phyloP scores from a whole-genome alignment of 2,888 invertebrate genomes.

The Caenorhabditis becei region DNA sequence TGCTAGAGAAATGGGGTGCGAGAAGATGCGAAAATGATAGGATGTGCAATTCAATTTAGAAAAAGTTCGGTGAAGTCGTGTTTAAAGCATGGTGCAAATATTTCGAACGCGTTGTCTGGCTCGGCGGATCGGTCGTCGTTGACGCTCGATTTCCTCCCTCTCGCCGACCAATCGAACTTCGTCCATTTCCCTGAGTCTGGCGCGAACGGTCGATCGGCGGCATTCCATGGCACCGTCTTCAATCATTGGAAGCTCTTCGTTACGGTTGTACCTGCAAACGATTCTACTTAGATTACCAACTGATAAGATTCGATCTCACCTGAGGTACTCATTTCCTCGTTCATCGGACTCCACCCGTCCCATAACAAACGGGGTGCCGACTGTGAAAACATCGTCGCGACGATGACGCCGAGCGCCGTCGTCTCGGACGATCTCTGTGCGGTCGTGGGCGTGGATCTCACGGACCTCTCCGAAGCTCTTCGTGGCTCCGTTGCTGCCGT shows the following conservation, averaged over 20 bases:
- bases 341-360: conserved; percentile 66
- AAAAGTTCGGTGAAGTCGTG: conserved; percentile 19
- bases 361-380: conserved; percentile 68
- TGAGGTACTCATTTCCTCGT: conserved; percentile 66
- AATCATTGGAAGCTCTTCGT: conserved; percentile 72
- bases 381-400: conserved; percentile 65
- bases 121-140: conserved; percentile 71
- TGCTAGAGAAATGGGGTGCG: background rate
- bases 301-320: too few species aligned
- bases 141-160: conserved; percentile 65
- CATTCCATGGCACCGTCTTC: conserved; percentile 73
- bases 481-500: conserved; percentile 21
- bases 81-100: conserved; percentile 78
- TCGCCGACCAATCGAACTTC: conserved; percentile 60
- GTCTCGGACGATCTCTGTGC: conserved; percentile 63
- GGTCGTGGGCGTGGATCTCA: conserved; percentile 66
- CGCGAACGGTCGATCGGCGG: conserved; percentile 66
- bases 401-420: conserved; percentile 22
- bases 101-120: conserved; percentile 78
- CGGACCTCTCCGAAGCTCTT: conserved; percentile 58
- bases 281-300: too few species aligned
- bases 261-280: conserved; percentile 35
- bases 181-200: conserved; percentile 64
- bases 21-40: conserved; percentile 31
- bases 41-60: conserved; percentile 28